Percentiles rank a stretch among this genome's conserved stretches.
phyloP scores from a whole-genome alignment of 2,113 vertebrate genomes.

The Rhineura floridana region DNA sequence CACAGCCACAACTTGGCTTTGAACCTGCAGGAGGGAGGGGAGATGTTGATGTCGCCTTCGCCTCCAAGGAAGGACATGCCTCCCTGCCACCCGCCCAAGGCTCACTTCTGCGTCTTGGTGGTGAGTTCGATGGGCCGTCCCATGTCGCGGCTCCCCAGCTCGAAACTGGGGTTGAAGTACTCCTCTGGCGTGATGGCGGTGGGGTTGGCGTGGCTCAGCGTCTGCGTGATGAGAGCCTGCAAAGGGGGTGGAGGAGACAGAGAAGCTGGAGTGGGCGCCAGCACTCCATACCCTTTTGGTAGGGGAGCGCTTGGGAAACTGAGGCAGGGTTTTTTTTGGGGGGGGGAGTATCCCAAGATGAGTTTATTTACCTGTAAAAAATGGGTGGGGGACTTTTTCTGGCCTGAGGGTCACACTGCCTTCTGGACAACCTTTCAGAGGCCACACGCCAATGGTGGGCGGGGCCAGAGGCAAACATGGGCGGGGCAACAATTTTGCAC shows the following conservation, averaged over 20 bases:
- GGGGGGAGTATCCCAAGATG: neutral
- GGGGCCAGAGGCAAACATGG: too few species aligned
- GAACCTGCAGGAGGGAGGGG: conserved; percentile 80
- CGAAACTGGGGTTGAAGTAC: conserved; percentile 91
- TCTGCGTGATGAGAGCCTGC: conserved; percentile 93
- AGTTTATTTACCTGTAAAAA: too few species aligned
- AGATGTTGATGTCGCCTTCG: too few species aligned
- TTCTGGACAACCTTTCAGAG: too few species aligned
- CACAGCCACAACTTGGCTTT: conserved; percentile 98
- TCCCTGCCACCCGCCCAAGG: neutral
- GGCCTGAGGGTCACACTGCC: too few species aligned
- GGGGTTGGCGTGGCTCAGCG: conserved; percentile 90
- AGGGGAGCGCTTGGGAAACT: neutral
- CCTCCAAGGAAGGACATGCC: fast-evolving
- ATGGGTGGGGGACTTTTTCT: too few species aligned
- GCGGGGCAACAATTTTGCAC: too few species aligned
- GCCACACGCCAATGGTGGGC: too few species aligned
- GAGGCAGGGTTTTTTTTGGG: neutral
- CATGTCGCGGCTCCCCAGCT: conserved; percentile 88
- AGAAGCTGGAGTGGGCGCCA: fast-evolving
- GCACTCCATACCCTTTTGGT: neutral
- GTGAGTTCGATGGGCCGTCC: conserved; percentile 95
- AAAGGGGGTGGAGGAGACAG: fast-evolving
- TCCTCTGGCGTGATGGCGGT: conserved; percentile 93
- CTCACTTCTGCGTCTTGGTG: conserved; percentile 98